Percentiles rank a stretch among this genome's conserved stretches.
These are phyloP conservation scores for Crocidura indochinensis DNA, from an alignment of 2,797 vertebrate species.

Conservation along the genomic window DNA sequence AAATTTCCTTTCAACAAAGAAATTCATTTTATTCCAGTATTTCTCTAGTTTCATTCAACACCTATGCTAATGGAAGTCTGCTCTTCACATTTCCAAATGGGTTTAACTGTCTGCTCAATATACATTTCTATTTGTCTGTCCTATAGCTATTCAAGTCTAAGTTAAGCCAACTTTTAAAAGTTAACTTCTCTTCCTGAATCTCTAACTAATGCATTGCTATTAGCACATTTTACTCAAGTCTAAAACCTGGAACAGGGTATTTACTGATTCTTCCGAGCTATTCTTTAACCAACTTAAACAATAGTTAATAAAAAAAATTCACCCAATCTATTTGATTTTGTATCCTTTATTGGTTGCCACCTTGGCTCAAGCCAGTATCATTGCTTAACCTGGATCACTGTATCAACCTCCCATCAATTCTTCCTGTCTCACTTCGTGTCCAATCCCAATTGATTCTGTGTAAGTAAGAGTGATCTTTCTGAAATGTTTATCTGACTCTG, in stretches of 20 bases:
- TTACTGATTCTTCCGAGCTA: slow-evolving; percentile 4
- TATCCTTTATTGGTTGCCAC: slow-evolving; percentile 32
- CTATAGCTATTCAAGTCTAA: not conserved
- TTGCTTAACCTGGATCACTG: slow-evolving; percentile 37
- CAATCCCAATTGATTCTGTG: slow-evolving; percentile 1
- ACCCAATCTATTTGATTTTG: not conserved
- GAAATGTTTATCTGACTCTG: slow-evolving; percentile 29
- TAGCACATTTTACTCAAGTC: not conserved
- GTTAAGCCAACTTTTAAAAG: not conserved
- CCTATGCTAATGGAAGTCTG: not conserved
- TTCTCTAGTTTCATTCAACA: not conserved
- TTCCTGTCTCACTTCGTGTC: slow-evolving; percentile 28
- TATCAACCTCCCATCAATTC: not conserved
- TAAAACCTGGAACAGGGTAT: not conserved
- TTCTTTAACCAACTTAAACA: not conserved
- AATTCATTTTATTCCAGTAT: not conserved
- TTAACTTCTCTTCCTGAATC: not conserved
- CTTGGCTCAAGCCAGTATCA: not conserved
- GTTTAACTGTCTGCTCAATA: not conserved
- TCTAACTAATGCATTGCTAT: not conserved
- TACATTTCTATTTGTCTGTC: not conserved
- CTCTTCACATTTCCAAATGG: not conserved
- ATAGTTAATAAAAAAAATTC: slow-evolving; percentile 21
- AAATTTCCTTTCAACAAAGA: slow-evolving; percentile 19
- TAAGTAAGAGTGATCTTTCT: slow-evolving; percentile 33